phyloP scores from a whole-genome alignment of 2,113 vertebrate species.

The Corydoras maculifer region DNA sequence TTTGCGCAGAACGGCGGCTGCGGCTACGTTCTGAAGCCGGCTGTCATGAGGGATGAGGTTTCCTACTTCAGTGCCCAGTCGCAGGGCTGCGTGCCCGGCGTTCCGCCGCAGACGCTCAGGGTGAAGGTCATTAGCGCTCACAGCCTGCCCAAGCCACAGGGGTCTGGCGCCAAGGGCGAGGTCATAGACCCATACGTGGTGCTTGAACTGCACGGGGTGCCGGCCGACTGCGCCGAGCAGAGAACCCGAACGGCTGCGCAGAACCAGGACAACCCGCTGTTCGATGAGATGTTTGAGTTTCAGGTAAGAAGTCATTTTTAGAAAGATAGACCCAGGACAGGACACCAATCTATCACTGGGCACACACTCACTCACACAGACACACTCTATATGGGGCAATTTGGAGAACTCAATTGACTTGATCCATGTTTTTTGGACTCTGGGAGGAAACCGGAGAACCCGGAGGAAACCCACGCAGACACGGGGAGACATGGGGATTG shows the following conservation, averaged over 20 bases:
- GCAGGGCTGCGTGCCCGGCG: slow-evolving; percentile 87
- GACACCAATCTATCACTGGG: too few species aligned
- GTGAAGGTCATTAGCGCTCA: slow-evolving; percentile 96
- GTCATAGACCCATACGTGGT: slow-evolving; percentile 96
- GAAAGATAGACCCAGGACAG: too few species aligned
- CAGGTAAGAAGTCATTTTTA: slow-evolving; percentile 57
- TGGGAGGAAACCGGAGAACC: too few species aligned
- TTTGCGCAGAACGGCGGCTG: slow-evolving; percentile 90
- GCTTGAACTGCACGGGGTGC: slow-evolving; percentile 92
- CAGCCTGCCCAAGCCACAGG: slow-evolving; percentile 94
- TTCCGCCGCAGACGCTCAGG: slow-evolving; percentile 85
- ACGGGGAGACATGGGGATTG: too few species aligned
- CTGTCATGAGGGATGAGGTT: slow-evolving; percentile 89
- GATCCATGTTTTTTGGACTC: too few species aligned
- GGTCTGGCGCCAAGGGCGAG: slow-evolving; percentile 92
- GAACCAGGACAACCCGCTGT: slow-evolving; percentile 93
- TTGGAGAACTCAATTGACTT: too few species aligned
- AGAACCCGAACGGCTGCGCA: slow-evolving; percentile 92
- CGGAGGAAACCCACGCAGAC: too few species aligned
- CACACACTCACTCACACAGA: too few species aligned
- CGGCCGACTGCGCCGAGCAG: slow-evolving; percentile 88
- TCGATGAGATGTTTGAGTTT: slow-evolving; percentile 97
- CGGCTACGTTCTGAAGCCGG: slow-evolving; percentile 87
- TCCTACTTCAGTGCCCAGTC: slow-evolving; percentile 96
- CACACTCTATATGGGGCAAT: too few species aligned